Evolutionary conservation across 1,140 invertebrate genomes (phyloP).

Genomic region (Drosophila funebris): DNA sequence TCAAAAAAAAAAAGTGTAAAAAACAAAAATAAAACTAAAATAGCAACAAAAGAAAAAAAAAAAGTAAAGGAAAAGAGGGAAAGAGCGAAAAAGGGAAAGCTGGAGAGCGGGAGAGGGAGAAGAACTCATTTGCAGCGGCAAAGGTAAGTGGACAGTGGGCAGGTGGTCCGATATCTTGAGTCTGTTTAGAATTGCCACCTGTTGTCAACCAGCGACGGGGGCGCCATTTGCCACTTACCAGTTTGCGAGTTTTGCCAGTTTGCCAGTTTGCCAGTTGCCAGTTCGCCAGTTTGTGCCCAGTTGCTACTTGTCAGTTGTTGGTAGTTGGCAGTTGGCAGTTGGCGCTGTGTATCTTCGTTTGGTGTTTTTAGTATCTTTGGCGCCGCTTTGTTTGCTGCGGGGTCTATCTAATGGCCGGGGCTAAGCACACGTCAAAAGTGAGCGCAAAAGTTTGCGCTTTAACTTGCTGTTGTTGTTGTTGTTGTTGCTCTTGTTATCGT

Average conservation of each 20-base stretch:
- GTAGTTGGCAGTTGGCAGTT: conserved; percentile 1
- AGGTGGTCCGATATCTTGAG: conserved; percentile 34
- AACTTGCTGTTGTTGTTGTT: conserved; percentile 41
- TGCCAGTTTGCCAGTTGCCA: conserved; percentile 1
- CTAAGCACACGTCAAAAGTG: conserved; percentile 72
- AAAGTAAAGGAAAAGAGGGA: background rate
- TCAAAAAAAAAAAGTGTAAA: background rate
- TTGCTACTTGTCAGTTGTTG: conserved; percentile 5
- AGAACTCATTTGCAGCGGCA: conserved; percentile 22
- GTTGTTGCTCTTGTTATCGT: conserved; percentile 6
- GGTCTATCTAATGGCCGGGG: conserved; percentile 39
- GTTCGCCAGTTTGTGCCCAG: background rate
- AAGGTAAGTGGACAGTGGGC: conserved; percentile 58
- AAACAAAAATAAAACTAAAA: background rate
- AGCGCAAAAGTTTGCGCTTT: conserved; percentile 71
- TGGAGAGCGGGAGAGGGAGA: background rate
- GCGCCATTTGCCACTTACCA: conserved; percentile 2
- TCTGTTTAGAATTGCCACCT: conserved; percentile 53
- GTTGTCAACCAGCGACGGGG: conserved; percentile 54
- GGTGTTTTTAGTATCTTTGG: conserved; percentile 33
- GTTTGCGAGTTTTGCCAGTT: background rate
- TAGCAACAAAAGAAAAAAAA: background rate
- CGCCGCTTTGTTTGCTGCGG: conserved; percentile 42
- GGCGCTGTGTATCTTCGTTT: conserved; percentile 12
- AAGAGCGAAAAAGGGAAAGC: background rate